phyloP scores from a whole-genome alignment of 2,797 vertebrate genomes.

The Borostomias antarcticus region DNA sequence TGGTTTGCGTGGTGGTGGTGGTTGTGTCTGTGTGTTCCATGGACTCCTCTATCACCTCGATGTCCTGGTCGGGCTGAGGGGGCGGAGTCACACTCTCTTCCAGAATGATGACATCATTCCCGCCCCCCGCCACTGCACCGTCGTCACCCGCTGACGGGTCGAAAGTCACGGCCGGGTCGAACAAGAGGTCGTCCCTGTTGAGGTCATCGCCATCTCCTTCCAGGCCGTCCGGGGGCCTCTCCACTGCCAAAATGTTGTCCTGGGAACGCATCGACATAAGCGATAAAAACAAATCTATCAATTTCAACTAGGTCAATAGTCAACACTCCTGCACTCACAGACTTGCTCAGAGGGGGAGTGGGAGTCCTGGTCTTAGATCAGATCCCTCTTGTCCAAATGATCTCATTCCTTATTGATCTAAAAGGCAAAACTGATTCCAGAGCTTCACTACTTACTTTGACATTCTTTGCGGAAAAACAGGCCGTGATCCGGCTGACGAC shows the following conservation, averaged over 20 bases:
- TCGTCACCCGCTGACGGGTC: conserved; percentile 14
- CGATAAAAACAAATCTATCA: not conserved
- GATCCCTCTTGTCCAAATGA: no score
- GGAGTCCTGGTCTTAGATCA: no score
- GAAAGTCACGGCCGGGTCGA: conserved; percentile 12
- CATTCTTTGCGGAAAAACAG: not conserved
- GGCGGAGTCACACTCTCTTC: conserved; percentile 55
- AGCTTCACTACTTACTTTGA: not conserved
- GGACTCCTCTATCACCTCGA: not conserved
- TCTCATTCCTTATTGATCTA: not conserved
- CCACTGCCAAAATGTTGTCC: conserved; percentile 71
- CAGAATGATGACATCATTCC: conserved; percentile 54
- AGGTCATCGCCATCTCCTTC: conserved; percentile 43
- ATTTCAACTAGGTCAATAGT: no score
- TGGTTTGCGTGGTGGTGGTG: conserved; percentile 22
- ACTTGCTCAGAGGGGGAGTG: no score
- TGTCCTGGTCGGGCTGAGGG: conserved; percentile 20
- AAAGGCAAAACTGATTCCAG: not conserved
- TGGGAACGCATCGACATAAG: conserved; percentile 64
- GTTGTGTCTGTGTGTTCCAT: not conserved
- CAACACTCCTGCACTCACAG: no score
- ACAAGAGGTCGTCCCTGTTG: conserved; percentile 31
- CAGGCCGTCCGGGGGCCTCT: conserved; percentile 64
- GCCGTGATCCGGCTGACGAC: no score
- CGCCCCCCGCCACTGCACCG: conserved; percentile 30